These are phyloP conservation scores for Tinea semifulvella DNA, from an alignment of 2,888 invertebrate species.

Conservation along the genomic window DNA sequence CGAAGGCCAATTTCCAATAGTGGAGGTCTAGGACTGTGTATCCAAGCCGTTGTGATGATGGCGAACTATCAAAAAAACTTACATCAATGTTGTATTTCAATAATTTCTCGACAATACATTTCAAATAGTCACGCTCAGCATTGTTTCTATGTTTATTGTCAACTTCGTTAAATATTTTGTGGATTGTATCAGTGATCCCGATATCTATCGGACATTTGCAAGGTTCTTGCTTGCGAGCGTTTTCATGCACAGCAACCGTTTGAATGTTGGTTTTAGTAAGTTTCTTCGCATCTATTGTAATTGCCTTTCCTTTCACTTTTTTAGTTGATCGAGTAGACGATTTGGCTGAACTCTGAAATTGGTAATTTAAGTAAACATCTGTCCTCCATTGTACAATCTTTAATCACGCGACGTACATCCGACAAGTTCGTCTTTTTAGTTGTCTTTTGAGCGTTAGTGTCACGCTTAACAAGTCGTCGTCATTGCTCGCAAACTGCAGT, in stretches of 20 bases:
- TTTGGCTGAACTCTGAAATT: constrained; percentile 36
- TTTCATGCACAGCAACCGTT: constrained; percentile 46
- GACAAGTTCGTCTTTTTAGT: too few relatives aligned
- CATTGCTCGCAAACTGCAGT: too few relatives aligned
- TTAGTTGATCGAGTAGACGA: constrained; percentile 28
- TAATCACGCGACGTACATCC: too few relatives aligned
- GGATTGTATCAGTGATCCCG: constrained; percentile 50
- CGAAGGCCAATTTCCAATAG: too few relatives aligned
- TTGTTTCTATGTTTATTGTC: constrained; percentile 44
- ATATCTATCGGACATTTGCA: constrained; percentile 51
- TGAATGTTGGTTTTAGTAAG: constrained; percentile 48
- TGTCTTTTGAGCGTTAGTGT: too few relatives aligned
- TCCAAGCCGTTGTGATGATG: too few relatives aligned
- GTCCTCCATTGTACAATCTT: too few relatives aligned
- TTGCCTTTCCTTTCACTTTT: constrained; percentile 27
- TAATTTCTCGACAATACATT: constrained; percentile 52
- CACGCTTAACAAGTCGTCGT: too few relatives aligned
- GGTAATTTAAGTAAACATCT: too few relatives aligned
- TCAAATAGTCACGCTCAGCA: constrained; percentile 46
- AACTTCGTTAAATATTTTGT: constrained; percentile 55
- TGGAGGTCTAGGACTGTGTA: too few relatives aligned
- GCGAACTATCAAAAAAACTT: too few relatives aligned
- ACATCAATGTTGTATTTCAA: constrained; percentile 41
- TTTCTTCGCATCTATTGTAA: constrained; percentile 27
- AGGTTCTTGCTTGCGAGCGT: constrained; percentile 34